A percentile compares a stretch with the other conserved stretches of the same genome.
Conservation (phyloP, 2,113 vertebrate species). For the Callospermophilus lateralis region DNA sequence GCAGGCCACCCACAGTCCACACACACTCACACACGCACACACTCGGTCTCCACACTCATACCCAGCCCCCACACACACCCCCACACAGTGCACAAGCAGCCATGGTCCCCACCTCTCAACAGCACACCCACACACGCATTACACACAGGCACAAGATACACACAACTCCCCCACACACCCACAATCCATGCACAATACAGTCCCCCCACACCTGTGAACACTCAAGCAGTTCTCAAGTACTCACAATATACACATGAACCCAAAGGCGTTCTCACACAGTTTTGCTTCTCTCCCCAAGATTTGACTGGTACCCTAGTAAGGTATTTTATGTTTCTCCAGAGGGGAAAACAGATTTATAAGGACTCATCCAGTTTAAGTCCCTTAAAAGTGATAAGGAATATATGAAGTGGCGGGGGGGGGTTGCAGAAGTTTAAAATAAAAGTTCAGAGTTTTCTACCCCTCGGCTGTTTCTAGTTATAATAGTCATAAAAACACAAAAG, state of each 20-base stretch:
- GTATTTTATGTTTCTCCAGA: conserved; percentile 83
- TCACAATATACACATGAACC: conserved; percentile 45
- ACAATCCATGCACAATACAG: not conserved
- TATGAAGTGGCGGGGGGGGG: not conserved
- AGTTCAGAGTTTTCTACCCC: not conserved
- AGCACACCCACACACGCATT: not conserved
- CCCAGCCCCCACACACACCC: conserved; percentile 6
- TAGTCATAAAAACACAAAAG: not conserved
- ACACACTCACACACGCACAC: conserved; percentile 60
- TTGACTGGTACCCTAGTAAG: conserved; percentile 83
- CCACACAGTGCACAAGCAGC: not conserved
- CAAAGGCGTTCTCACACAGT: not conserved
- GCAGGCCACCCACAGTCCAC: conserved; percentile 92
- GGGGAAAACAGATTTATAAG: conserved; percentile 85
- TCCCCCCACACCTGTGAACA: not conserved
- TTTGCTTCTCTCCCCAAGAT: conserved; percentile 37
- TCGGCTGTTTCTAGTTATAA: not conserved
- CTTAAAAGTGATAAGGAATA: conserved; percentile 80
- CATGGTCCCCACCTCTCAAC: too few species aligned
- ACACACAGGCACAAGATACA: not conserved
- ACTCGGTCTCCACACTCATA: conserved; percentile 34
- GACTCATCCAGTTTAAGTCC: conserved; percentile 74
- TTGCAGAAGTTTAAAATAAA: not conserved
- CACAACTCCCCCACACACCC: not conserved
- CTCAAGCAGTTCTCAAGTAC: not conserved